Base-by-base conservation (phyloP, 2,113 vertebrate species). In the Phainopepla nitens region DNA sequence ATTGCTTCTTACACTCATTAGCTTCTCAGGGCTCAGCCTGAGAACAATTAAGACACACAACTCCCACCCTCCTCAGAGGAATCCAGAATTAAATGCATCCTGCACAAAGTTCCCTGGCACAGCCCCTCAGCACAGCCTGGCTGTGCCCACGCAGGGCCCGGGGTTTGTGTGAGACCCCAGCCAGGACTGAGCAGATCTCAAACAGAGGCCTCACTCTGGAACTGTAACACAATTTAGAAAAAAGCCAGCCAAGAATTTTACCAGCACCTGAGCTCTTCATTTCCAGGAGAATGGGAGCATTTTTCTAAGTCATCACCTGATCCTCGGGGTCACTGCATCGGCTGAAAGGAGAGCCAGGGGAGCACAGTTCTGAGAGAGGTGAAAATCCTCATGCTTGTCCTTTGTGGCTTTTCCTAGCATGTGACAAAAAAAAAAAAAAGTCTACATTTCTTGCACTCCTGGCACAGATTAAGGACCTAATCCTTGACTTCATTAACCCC, bases 81-180 rank as follows among this genome's bases (percentile, higher is more conserved):
- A 60, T 0, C 7, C 28, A 21, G 16, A 20, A 13, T 13, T 1
- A 25, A 70, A 31, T 0, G 8, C 28, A 16, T 2, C 12, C 1
- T 5, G 6, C 36, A 3, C 1, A 4, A 2, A 9, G 33, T 18
- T 18, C 65, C 15, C 29, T 8, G 47, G 15, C 50, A 22, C 44
- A 20, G 42, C 8, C 3, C 44, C 44, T 2, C 27, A 19, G 50
- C 73, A 2, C 3, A 33, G 60, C 31, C 45, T 2, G 15, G 44
- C 69, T 23, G 1, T 6, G 15, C 42, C 68, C 39, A 39, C 3
- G 6, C 39, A n/a, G 45, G 41, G 33, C 3, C 1, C 33, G 1
- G 23, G 1, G 5, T 0, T 3, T 4, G 4, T 1, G 18, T 0
- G 31, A 82, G 47, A 25, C 49, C 16, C 16, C 6, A 61, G 25